Conservation (phyloP, 2,888 invertebrate species). For the Omphaloscelis lunosa region DNA sequence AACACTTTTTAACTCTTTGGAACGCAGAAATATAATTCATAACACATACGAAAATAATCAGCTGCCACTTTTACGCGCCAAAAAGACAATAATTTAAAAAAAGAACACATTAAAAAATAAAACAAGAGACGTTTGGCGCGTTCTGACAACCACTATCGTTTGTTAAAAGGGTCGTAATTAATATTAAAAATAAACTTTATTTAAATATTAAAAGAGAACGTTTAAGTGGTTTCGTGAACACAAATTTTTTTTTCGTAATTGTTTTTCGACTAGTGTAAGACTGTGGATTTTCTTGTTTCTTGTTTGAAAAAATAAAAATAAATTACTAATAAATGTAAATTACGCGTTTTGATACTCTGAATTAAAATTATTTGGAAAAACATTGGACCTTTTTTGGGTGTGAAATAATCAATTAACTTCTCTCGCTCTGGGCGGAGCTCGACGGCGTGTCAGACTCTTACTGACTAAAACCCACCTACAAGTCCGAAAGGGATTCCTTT, state of each 20-base stretch:
- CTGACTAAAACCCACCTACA: too few species aligned
- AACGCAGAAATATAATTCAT: constrained; percentile 54
- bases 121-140: constrained; percentile 57
- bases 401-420: too few species aligned
- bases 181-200: constrained; percentile 71
- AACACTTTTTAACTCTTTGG: constrained; percentile 29
- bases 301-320: neutral
- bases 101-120: constrained; percentile 49
- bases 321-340: neutral
- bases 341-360: neutral
- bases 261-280: constrained; percentile 20
- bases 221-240: constrained; percentile 58
- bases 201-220: constrained; percentile 31
- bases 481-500: too few species aligned
- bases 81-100: constrained; percentile 60
- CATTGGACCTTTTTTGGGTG: neutral
- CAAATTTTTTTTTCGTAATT: constrained; percentile 28
- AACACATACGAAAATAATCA: constrained; percentile 48
- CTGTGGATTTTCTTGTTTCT: constrained; percentile 30
- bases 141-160: constrained; percentile 66
- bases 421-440: too few species aligned
- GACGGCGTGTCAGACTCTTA: too few species aligned
- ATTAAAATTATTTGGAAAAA: neutral
- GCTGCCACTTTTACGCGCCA: constrained; percentile 44
- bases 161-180: constrained; percentile 73